Evolutionary conservation across 2,888 invertebrate species (phyloP).

Genomic region (Holacanthella duospinosa): DNA sequence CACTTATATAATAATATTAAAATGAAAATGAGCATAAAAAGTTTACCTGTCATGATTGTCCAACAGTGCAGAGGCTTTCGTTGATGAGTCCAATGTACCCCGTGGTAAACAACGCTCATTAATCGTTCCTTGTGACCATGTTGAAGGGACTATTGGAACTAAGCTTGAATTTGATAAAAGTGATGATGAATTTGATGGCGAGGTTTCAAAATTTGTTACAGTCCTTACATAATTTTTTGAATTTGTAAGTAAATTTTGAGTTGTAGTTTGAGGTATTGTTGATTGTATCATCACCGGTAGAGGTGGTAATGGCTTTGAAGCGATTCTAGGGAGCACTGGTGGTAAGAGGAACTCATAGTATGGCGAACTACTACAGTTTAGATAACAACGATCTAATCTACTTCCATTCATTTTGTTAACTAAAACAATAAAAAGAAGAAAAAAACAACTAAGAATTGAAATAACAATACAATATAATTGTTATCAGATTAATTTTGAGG

Average conservation of each 20-base stretch:
- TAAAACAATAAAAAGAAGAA: no score
- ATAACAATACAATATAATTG: neutral
- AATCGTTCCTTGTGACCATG: slow-evolving; percentile 16
- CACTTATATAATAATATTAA: neutral
- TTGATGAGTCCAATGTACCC: neutral
- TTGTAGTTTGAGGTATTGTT: neutral
- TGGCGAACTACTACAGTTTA: neutral
- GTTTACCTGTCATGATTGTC: slow-evolving; percentile 35
- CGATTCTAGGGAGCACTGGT: neutral
- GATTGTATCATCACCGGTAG: neutral
- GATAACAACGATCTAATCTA: slow-evolving; percentile 3
- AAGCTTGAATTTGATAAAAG: neutral
- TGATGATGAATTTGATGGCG: no score
- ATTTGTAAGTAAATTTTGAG: neutral
- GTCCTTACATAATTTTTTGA: neutral
- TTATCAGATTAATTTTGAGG: no score
- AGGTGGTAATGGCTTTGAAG: neutral
- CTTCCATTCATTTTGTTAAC: slow-evolving; percentile 1
- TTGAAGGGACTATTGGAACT: slow-evolving; percentile 5
- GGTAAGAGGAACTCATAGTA: neutral
- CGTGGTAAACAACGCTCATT: slow-evolving; percentile 3
- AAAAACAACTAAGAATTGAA: neutral
- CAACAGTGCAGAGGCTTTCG: slow-evolving; percentile 28
- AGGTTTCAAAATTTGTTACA: no score
- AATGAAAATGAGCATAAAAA: neutral